Conservation (phyloP, 2,888 invertebrate genomes). For the Seira musarum region DNA sequence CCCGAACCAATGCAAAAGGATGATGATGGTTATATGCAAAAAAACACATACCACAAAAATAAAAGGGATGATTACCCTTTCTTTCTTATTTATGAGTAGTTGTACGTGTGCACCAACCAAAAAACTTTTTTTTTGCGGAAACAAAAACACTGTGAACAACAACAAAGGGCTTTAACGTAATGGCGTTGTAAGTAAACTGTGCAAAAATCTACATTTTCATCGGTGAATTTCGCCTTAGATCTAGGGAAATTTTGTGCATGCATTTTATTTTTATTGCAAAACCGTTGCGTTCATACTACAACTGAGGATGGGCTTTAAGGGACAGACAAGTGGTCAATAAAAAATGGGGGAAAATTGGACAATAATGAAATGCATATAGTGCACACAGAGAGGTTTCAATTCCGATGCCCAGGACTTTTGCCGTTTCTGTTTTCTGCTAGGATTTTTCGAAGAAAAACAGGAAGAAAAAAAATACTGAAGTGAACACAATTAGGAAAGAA, state of each 20-base stretch:
- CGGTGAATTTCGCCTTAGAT: too few relatives aligned
- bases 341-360: too few relatives aligned
- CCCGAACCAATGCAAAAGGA: not conserved
- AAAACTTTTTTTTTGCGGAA: conserved; percentile 39
- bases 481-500: too few relatives aligned
- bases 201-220: not conserved
- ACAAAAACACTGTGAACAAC: conserved; percentile 1
- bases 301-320: too few relatives aligned
- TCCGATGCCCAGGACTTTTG: too few relatives aligned
- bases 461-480: not conserved
- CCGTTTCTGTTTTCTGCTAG: too few relatives aligned
- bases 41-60: not conserved
- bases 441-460: not conserved
- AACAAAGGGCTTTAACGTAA: conserved; percentile 3
- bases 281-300: not conserved
- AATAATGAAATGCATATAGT: too few relatives aligned
- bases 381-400: too few relatives aligned
- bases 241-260: not conserved
- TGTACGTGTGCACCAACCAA: conserved; percentile 51
- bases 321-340: too few relatives aligned
- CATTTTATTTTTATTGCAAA: not conserved
- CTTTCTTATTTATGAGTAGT: conserved; percentile 16
- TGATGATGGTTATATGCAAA: conserved; percentile 13
- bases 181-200: conserved; percentile 1
- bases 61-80: conserved; percentile 12